Base-by-base conservation (phyloP, 2,888 invertebrate genomes). In the Tholera decimalis region DNA sequence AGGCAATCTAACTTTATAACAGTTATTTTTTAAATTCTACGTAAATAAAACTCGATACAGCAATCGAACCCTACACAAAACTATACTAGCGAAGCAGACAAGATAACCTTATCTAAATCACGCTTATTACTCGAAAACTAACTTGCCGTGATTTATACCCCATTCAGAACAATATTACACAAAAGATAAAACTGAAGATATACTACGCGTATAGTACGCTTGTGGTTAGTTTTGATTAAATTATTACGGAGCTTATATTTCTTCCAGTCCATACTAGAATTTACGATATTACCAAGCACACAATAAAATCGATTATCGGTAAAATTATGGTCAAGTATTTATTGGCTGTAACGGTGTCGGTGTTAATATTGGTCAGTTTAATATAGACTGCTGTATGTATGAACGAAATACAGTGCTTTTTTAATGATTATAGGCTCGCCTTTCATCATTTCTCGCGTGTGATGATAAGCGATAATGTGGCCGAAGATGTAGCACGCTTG, bases 281-380 rank as follows among this genome's bases (percentile, higher is more conserved):
- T 78, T 78, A 80, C 56, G 81, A 57, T 35, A 41, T 33, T 51
- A 43, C 50, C 39, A 41, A n/a, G 39, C 46, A 68, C 30, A 62
- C 60, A 58, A 68, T 80, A 65, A 73, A 80, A 68, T 73, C 64
- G 33, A 77, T 73, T 71, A 72, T 57, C 41, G 73, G 22, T 49
- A 20, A 41, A 70, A 62, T 77, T 44, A 73, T 73, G 47, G 43
- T 53, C 28, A 18, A 43, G 47, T 41, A 53, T 73, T 77, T 56
- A 72, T 49, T 71, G 46, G 53, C 73, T 72, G 24, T 24, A 30
- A 15, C 46, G 18, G 43, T 35, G 43, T 13, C 13, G 28, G 30
- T 39, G n/a, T 33, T 22, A 30, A 47, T 65, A 35, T 35, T 46
- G 54, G 73, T 28, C 13, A 53, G 18, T 41, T 73, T 65, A 46